phyloP scores from a whole-genome alignment of 2,113 vertebrate species.

The Calyptomena viridis region DNA sequence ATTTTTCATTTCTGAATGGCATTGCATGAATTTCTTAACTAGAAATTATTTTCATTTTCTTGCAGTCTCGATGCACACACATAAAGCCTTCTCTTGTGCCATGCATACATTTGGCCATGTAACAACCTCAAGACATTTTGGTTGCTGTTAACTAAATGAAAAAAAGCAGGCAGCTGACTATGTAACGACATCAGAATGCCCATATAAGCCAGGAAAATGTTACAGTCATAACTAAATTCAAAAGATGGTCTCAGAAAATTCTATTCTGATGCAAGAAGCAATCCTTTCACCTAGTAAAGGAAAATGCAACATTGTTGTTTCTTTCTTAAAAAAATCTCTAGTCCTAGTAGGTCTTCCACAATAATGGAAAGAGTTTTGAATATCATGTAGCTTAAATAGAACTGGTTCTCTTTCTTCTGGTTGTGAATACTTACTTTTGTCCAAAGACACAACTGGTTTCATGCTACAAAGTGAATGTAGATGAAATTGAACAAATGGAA shows the following conservation, averaged over 20 bases:
- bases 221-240: not conserved
- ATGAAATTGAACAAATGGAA: not conserved
- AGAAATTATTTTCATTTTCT: not conserved
- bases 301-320: not conserved
- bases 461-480: not conserved
- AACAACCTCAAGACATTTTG: not conserved
- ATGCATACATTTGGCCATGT: not conserved
- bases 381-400: not conserved
- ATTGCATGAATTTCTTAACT: not conserved
- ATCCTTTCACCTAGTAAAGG: not conserved
- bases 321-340: not conserved
- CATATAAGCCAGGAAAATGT: conserved; percentile 58
- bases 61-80: not conserved
- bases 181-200: conserved; percentile 12
- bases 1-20: not conserved
- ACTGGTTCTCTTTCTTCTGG: not conserved
- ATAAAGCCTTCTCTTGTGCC: not conserved
- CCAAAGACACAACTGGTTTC: not conserved
- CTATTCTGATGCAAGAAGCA: not conserved
- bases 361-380: not conserved
- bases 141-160: not conserved
- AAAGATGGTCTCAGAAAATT: conserved; percentile 33
- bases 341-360: not conserved
- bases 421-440: not conserved
- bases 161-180: conserved; percentile 28